These are phyloP conservation scores for Zoanthus gigantus DNA, from an alignment of 92 coral and sea anemone species.

Conservation along the genomic window DNA sequence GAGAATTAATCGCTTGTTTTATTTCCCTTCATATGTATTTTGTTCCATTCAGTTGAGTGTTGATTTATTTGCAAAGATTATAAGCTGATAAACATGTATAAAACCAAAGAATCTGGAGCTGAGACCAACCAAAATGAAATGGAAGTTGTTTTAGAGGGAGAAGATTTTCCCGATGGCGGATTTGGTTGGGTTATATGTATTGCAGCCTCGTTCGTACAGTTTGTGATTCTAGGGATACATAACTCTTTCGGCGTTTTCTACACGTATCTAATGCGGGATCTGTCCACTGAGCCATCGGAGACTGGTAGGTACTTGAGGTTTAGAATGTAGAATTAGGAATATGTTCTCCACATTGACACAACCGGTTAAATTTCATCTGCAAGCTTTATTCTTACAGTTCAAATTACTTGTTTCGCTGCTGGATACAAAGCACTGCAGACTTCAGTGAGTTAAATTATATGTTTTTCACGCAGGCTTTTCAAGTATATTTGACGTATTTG, in stretches of 20 bases:
- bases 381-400: background rate
- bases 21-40: background rate
- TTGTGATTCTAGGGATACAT: conserved; percentile 87
- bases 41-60: background rate
- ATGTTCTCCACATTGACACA: background rate
- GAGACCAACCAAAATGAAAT: conserved; percentile 49
- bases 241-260: conserved; percentile 88
- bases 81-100: background rate
- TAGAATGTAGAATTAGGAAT: background rate
- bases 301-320: conserved; percentile 62
- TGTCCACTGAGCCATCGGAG: conserved; percentile 69
- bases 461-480: background rate
- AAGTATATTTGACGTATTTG: background rate
- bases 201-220: conserved; percentile 88
- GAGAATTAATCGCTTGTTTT: background rate
- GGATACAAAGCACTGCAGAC: background rate
- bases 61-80: background rate
- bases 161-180: conserved; percentile 83
- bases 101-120: conserved; percentile 40
- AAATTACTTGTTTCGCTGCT: conserved; percentile 1
- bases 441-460: background rate
- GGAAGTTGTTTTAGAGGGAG: conserved; percentile 37
- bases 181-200: conserved; percentile 86
- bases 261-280: conserved; percentile 73
- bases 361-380: background rate